Evolutionary conservation across 2,888 invertebrate genomes (phyloP), one percentile per base, ranked within the genome.

Genomic region (Folsomia manolachei): DNA sequence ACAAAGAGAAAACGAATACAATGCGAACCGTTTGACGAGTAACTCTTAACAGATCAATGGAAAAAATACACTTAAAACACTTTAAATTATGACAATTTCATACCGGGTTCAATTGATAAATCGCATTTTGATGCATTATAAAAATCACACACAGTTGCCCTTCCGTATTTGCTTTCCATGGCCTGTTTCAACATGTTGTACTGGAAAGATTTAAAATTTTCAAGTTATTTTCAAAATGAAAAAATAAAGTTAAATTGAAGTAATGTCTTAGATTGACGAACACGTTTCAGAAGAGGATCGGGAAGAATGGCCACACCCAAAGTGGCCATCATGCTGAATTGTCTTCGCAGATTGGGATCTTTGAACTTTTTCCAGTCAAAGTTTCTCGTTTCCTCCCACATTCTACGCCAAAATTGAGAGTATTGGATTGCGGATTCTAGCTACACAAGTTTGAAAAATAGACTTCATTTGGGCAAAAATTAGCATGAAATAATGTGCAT

Each of bases 161-260:
- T 87, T 72, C 89, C 88, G 84, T 91, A 92, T 24, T 89, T 86
- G 78, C 91, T 91, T 82, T 91, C 91, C 92, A 93, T 92, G 82
- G 91, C 89, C 0, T 89, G 86, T 27, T 81, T 80, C 27, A 82
- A 69, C 67, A 74, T 69, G 69, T 82, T 82, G 65, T 82, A 81
- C 82, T 83, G 66, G 27, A 71, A 60, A 63, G 60, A 65, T 27
- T 64, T 63, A n/a, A n/a, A n/a, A n/a, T n/a, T n/a, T n/a, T n/a
- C n/a, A n/a, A n/a, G n/a, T n/a, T n/a, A n/a, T n/a, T n/a, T n/a
- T n/a, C n/a, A n/a, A n/a, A n/a, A n/a, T n/a, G n/a, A n/a, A n/a
- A n/a, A n/a, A n/a, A n/a, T n/a, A n/a, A n/a, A n/a, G n/a, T n/a
- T n/a, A n/a, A n/a, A n/a, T n/a, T n/a, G n/a, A n/a, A n/a, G n/a